These are phyloP conservation scores for Hemicentrotus pulcherrimus DNA, from an alignment of 35 echinoderm and acorn worm genomes.

Conservation along the genomic window DNA sequence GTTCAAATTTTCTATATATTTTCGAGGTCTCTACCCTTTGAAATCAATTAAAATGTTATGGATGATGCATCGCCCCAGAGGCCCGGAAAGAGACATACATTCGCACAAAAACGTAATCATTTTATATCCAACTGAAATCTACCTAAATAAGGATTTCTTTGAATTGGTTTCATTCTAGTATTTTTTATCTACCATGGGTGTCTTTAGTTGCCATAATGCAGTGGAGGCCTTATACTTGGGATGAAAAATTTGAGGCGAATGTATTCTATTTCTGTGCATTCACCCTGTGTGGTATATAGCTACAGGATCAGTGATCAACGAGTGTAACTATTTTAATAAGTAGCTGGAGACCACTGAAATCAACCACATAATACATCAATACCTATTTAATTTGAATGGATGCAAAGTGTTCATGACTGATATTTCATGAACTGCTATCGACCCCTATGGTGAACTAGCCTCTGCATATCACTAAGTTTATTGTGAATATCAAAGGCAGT, in stretches of 20 bases:
- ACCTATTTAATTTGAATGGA: too few species aligned
- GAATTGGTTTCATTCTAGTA: neutral
- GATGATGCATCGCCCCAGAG: neutral
- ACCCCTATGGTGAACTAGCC: too few species aligned
- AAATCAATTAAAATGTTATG: neutral
- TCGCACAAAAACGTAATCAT: neutral
- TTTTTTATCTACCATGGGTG: neutral
- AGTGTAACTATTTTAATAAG: too few species aligned
- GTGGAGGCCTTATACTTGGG: neutral
- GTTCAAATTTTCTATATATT: too few species aligned
- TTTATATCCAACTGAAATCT: neutral
- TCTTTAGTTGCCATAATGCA: neutral
- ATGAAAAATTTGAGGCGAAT: neutral
- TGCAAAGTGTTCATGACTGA: too few species aligned
- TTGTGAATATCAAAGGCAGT: too few species aligned
- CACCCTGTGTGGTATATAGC: neutral
- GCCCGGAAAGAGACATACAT: neutral
- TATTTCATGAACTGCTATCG: too few species aligned
- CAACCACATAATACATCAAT: too few species aligned
- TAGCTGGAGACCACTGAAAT: too few species aligned
- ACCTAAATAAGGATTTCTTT: neutral
- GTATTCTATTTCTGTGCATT: neutral
- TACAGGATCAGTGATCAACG: too few species aligned
- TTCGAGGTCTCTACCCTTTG: too few species aligned
- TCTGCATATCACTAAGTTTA: too few species aligned